These are phyloP conservation scores for Luperina testacea DNA, from an alignment of 2,888 invertebrate species.

Conservation along the genomic window DNA sequence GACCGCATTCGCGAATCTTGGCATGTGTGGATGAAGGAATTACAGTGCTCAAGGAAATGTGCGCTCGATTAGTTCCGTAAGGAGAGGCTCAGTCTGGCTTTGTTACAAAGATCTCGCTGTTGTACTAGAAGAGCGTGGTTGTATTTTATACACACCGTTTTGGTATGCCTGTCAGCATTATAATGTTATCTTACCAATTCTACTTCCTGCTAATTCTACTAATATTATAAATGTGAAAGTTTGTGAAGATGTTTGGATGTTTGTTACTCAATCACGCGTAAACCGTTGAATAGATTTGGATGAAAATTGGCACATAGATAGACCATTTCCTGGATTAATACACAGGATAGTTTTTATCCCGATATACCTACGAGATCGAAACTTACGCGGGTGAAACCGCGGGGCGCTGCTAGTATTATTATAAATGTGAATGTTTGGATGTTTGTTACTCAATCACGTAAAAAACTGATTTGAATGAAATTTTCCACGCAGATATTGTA, in stretches of 20 bases:
- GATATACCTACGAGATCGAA: background rate
- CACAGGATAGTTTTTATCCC: background rate
- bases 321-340: background rate
- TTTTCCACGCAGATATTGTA: background rate
- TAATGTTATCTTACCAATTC: background rate
- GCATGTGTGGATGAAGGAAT: slow-evolving; percentile 12
- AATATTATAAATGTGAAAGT: background rate
- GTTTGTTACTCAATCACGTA: background rate
- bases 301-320: background rate
- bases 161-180: background rate
- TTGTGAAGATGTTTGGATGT: background rate
- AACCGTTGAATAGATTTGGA: background rate
- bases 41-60: background rate
- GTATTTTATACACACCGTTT: background rate
- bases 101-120: background rate
- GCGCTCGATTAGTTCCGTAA: background rate
- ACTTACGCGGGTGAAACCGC: no score
- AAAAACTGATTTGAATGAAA: background rate
- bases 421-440: background rate
- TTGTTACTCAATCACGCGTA: background rate
- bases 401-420: background rate
- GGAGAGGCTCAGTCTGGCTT: background rate
- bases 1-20: slow-evolving; percentile 15
- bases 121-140: background rate
- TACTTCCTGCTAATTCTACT: background rate